These are phyloP conservation scores for Furcula furcula DNA, from an alignment of 2,888 invertebrate species.

Conservation along the genomic window DNA sequence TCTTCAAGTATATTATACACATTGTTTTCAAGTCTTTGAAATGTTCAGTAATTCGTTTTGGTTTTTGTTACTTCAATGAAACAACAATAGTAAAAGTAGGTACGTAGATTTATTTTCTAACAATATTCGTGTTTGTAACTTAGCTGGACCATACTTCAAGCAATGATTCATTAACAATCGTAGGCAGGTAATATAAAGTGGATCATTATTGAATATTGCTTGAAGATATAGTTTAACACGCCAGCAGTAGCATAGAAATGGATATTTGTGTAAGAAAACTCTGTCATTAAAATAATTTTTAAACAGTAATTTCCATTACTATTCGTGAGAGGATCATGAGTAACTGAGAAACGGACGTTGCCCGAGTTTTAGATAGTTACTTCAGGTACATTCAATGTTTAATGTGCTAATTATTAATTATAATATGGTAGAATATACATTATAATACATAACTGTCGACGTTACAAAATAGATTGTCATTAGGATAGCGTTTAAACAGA, in stretches of 20 bases:
- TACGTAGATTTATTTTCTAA: slow-evolving; percentile 48
- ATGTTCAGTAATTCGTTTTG: too few relatives aligned
- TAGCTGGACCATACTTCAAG: slow-evolving; percentile 31
- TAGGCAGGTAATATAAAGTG: slow-evolving; percentile 15
- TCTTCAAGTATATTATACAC: too few relatives aligned
- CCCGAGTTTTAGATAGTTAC: too few relatives aligned
- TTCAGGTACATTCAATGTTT: slow-evolving; percentile 45
- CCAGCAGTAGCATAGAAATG: neutral
- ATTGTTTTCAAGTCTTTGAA: too few relatives aligned
- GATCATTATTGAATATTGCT: slow-evolving; percentile 29
- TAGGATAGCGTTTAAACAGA: too few relatives aligned
- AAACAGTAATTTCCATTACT: too few relatives aligned
- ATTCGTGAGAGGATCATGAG: neutral
- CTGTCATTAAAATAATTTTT: too few relatives aligned
- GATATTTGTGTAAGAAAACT: neutral
- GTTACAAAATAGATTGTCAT: neutral
- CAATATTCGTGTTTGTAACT: slow-evolving; percentile 41
- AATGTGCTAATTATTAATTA: slow-evolving; percentile 28
- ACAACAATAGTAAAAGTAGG: slow-evolving; percentile 27
- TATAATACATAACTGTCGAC: slow-evolving; percentile 1
- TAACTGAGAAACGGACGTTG: slow-evolving; percentile 10
- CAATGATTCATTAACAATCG: slow-evolving; percentile 28
- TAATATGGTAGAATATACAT: slow-evolving; percentile 8
- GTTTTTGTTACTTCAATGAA: slow-evolving; percentile 22
- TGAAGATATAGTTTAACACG: slow-evolving; percentile 2